These are phyloP conservation scores for Cheilosia grossa DNA, from an alignment of 2,888 invertebrate genomes.

Conservation along the genomic window DNA sequence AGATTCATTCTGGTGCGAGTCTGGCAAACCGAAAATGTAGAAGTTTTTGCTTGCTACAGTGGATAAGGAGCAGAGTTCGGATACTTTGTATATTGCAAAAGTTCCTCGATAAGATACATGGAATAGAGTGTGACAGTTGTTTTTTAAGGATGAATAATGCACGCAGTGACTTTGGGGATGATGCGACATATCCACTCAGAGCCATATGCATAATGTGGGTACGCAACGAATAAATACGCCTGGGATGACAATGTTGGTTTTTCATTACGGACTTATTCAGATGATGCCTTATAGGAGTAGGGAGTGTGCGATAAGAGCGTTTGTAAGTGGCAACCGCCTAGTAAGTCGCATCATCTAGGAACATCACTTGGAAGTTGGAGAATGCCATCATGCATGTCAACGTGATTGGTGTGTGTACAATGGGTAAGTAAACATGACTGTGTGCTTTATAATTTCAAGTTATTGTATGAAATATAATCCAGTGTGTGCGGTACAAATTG, in stretches of 20 bases:
- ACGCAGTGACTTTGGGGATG: slow-evolving; percentile 18
- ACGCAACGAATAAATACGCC: slow-evolving; percentile 23
- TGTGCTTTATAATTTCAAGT: no score
- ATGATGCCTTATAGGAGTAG: slow-evolving; percentile 15
- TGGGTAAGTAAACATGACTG: no score
- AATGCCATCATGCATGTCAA: slow-evolving; percentile 13
- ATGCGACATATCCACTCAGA: background rate
- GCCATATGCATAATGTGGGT: slow-evolving; percentile 17
- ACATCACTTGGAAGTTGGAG: background rate
- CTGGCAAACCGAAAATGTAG: slow-evolving; percentile 27
- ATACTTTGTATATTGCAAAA: slow-evolving; percentile 64
- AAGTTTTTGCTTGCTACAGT: background rate
- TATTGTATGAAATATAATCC: no score
- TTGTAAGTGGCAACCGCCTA: slow-evolving; percentile 15
- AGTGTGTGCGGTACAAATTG: no score
- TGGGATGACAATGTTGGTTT: slow-evolving; percentile 34
- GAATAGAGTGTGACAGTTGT: slow-evolving; percentile 55
- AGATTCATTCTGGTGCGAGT: slow-evolving; percentile 4
- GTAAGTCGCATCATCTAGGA: slow-evolving; percentile 9
- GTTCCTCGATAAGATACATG: slow-evolving; percentile 56
- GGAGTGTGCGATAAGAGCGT: slow-evolving; percentile 15
- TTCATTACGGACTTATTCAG: slow-evolving; percentile 46
- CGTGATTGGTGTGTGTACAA: background rate
- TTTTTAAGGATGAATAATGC: slow-evolving; percentile 42
- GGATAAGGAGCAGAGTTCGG: slow-evolving; percentile 17